Base-by-base conservation (phyloP, 1,140 invertebrate species). In the Cyclargus thomasi region DNA sequence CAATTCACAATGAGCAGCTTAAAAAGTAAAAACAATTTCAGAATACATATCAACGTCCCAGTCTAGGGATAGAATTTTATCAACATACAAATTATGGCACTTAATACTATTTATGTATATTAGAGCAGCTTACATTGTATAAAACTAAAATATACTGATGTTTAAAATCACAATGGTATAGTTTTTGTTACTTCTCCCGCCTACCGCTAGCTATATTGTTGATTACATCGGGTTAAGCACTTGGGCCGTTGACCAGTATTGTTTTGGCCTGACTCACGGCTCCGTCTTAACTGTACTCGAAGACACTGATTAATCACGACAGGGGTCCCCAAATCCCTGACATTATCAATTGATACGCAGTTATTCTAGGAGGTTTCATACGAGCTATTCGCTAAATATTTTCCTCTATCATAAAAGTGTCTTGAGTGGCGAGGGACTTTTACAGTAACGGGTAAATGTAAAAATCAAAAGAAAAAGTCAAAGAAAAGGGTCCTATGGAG, bases 241-340 rank as follows among this genome's bases (percentile, higher is more conserved):
- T 53, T 23, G n/a, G 64, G 64, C 47, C 64, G 57, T 65, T 65
- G 64, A 65, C 47, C 64, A 55, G 22, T 55, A 55, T 65, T 57
- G 53, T 23, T 65, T 23, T 16, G 22, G 55, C 55, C 10, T 59
- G 55, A 59, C 17, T 59, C 55, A 59, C 21, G 55, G 8, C 18
- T 47, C 14, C 11, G 14, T 47, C 39, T 47, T 47, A 47, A 47
- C 14, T 47, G 11, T 47, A 14, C 39, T 11, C 39, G 39, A 47
- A 11, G 39, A 47, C 14, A 47, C 39, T 47, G 39, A 47, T 47
- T 47, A 47, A 47, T 47, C 36, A 8, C 36, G 36, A 14, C 36
- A 39, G 36, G 36, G 8, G 23, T 23, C 1, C 23, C 23, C 23
- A 23, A n/a, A 23, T 23, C 23, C 23, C 23, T 23, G 23, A 23